A percentile compares a stretch with the other conserved stretches of the same genome.
These are phyloP conservation scores for Acronicta aceris DNA, from an alignment of 2,888 invertebrate species.

Conservation along the genomic window DNA sequence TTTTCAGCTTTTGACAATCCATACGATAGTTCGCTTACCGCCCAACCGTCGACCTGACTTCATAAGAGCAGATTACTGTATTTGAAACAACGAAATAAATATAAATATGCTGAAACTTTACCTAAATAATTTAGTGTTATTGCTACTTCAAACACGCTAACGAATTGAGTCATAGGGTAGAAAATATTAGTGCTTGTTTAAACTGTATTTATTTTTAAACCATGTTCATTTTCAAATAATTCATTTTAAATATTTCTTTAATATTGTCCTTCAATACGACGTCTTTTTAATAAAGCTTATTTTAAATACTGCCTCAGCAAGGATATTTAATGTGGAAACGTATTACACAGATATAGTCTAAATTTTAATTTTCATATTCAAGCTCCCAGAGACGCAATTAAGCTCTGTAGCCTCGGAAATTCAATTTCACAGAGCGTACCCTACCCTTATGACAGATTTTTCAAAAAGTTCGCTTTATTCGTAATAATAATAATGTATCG, in stretches of 20 bases:
- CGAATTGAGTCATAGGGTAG: no score
- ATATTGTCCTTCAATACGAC: no score
- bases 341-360: slow-evolving; percentile 8
- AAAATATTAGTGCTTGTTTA: no score
- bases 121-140: no score
- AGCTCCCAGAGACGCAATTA: slow-evolving; percentile 35
- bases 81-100: no score
- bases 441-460: slow-evolving; percentile 31
- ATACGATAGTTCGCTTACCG: slow-evolving; percentile 48
- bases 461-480: slow-evolving; percentile 24
- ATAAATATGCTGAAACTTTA: no score
- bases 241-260: no score
- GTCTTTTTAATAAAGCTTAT: background rate
- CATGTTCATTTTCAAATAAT: no score
- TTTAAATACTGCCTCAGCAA: background rate
- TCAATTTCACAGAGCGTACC: slow-evolving; percentile 28
- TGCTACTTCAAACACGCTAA: no score
- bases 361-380: slow-evolving; percentile 28
- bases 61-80: slow-evolving; percentile 12
- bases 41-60: slow-evolving; percentile 18
- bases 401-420: slow-evolving; percentile 41
- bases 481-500: slow-evolving; percentile 14
- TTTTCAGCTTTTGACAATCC: slow-evolving; percentile 63
- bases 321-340: background rate
- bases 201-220: no score